These are phyloP conservation scores for Neodiprion virginianus DNA, from an alignment of 1,140 invertebrate species.

Conservation along the genomic window DNA sequence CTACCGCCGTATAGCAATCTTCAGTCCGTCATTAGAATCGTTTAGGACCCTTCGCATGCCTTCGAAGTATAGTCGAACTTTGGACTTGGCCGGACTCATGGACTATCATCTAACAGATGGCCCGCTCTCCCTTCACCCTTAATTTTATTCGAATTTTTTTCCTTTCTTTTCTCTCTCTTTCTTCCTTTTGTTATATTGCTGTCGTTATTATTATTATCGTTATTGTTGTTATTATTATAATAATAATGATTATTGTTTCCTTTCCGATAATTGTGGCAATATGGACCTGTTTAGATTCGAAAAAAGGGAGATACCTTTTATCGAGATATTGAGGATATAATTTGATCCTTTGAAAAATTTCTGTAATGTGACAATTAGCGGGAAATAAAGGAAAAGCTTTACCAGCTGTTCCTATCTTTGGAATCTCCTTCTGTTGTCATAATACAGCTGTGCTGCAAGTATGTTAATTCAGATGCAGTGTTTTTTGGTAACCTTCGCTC, in stretches of 20 bases:
- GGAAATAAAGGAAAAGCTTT: too few species aligned
- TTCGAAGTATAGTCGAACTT: not conserved
- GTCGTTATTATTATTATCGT: not conserved
- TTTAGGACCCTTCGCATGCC: not conserved
- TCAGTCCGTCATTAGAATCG: conserved; percentile 2
- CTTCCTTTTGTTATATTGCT: not conserved
- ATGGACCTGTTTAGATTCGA: conserved; percentile 28
- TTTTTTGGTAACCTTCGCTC: too few species aligned
- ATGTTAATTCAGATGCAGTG: too few species aligned
- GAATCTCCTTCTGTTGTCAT: too few species aligned
- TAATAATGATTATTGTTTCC: not conserved
- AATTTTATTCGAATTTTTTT: too few species aligned
- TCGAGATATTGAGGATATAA: too few species aligned
- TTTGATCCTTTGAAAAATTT: too few species aligned
- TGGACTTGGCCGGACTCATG: not conserved
- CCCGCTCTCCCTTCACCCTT: not conserved
- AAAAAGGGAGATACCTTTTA: too few species aligned
- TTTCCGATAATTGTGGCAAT: conserved; percentile 32
- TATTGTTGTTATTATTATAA: not conserved
- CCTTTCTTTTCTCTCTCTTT: not conserved
- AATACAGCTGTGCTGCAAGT: too few species aligned
- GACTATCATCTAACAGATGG: conserved; percentile 2
- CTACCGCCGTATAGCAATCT: conserved; percentile 3
- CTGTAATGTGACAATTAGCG: too few species aligned
- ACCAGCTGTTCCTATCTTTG: too few species aligned